Base-by-base conservation (phyloP, 92 coral and sea anemone species). In the Palythoa heliodiscus region DNA sequence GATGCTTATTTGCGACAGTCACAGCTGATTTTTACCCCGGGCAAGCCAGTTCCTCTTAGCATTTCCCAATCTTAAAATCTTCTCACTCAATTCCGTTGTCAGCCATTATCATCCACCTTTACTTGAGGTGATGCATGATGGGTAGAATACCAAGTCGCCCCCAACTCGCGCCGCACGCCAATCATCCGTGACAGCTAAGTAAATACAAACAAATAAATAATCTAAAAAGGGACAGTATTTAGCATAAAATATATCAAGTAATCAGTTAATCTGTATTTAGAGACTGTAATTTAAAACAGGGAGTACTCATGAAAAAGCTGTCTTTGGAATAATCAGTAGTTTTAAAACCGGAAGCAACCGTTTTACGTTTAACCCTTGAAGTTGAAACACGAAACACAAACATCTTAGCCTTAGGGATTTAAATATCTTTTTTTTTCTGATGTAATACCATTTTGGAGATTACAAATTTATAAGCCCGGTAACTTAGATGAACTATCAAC, bases 41-140 rank as follows among this genome's bases (percentile, higher is more conserved):
- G 60, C 54, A 43, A 23, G 63, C 84, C n/a, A 17, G 84, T 66
- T 80, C 82, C 82, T 83, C 68, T 57, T 77, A 82, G 88, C 94
- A 93, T 93, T 89, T 89, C 89, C 86, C 91, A 87, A 77, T 83
- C 80, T 52, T 94, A 76, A 73, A 54, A 88, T 87, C 77, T 86
- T 87, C 82, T 86, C 92, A 84, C 88, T 35, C 82, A 88, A 76
- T 76, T 40, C 87, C 66, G 35, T 73, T 75, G 80, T 87, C 97
- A 85, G 97, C 97, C 97, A 93, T 93, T 93, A 93, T 90, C 78
- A 73, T 86, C 89, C 92, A 90, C 97, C 97, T 69, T 81, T 89
- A 71, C 78, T 52, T 76, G 52, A 90, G 90, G 20, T 86, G 88
- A 52, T 75, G 98, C 91, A 94, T 92, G 86, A 52, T 88, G 98